Base-by-base conservation (phyloP, 2,113 vertebrate species). In the Calidris pugnax region DNA sequence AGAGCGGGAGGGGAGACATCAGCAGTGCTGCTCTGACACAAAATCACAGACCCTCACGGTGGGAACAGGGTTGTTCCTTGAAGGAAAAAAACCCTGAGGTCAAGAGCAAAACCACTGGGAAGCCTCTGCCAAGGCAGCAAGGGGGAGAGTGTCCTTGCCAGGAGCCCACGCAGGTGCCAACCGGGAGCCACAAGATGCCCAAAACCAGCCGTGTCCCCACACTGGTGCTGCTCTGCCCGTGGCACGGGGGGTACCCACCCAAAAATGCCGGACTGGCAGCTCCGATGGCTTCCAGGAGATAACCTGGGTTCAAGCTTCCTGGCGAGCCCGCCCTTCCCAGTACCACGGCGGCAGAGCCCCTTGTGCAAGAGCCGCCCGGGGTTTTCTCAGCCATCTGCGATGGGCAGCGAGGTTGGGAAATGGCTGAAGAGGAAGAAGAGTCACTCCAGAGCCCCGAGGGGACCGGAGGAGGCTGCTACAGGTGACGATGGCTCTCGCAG, bases 181-280 rank as follows among this genome's bases (percentile, higher is more conserved):
- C 9, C 12, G 1, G 30, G 53, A 48, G 59, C 43, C 43, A 67
- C 43, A 5, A 71, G 60, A 62, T 67, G 32, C 80, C 76, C 76
- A 51, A 5, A 2, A 50, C 10, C 43, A 78, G 66, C 66, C 14
- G 0, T 12, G 37, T 9, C 19, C 77, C 66, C 0, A 0, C 0
- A 1, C 22, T 14, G 6, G 45, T 5, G 0, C 85, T 3, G 59
- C 78, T 17, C 69, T 51, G 75, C 75, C 79, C 0, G 0, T 1
- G 9, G 93, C 95, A 55, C 0, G 2, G 66, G 64, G 82, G 43
- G 69, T 1, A 51, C 63, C 77, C 68, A 12, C 74, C 60, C 5
- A 0, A 84, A 89, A 88, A 22, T 2, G 5, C 57, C 22, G 0
- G 88, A 90, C 33, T 55, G n/a, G 0, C 76, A 41, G 67, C 62